phyloP scores from a whole-genome alignment of 2,888 invertebrate species.

The Parascotia fuliginaria region DNA sequence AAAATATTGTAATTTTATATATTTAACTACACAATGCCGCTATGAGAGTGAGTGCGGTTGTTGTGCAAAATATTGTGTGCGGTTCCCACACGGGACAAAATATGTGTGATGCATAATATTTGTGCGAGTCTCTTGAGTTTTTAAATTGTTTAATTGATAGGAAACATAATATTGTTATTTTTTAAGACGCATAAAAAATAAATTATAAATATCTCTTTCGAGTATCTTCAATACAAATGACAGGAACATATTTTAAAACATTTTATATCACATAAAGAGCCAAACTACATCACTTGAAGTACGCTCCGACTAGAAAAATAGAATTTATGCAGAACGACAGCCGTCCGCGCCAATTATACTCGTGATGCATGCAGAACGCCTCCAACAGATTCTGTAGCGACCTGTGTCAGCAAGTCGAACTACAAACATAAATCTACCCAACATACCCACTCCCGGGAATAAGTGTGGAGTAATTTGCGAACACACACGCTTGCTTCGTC shows the following conservation, averaged over 20 bases:
- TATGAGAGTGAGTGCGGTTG: no score
- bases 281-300: conserved; percentile 12
- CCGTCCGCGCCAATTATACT: conserved; percentile 37
- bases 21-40: no score
- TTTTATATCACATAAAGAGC: background rate
- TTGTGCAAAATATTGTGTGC: no score
- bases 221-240: background rate
- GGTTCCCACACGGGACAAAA: no score
- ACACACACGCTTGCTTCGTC: conserved; percentile 71
- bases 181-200: no score
- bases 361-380: conserved; percentile 40
- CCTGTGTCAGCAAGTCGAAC: conserved; percentile 70
- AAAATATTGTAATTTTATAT: background rate
- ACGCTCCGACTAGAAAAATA: conserved; percentile 25
- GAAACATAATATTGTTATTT: no score
- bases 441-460: conserved; percentile 68
- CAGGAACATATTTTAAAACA: background rate
- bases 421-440: conserved; percentile 76
- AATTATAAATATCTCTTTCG: background rate
- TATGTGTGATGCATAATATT: no score
- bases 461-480: conserved; percentile 82
- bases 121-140: no score
- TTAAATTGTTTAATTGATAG: no score
- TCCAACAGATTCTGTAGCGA: conserved; percentile 61
- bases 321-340: conserved; percentile 22